A percentile compares a stretch with the other conserved stretches of the same genome.
Evolutionary conservation across 2,888 invertebrate genomes (phyloP).

Genomic region (Synanthedon myopaeformis): DNA sequence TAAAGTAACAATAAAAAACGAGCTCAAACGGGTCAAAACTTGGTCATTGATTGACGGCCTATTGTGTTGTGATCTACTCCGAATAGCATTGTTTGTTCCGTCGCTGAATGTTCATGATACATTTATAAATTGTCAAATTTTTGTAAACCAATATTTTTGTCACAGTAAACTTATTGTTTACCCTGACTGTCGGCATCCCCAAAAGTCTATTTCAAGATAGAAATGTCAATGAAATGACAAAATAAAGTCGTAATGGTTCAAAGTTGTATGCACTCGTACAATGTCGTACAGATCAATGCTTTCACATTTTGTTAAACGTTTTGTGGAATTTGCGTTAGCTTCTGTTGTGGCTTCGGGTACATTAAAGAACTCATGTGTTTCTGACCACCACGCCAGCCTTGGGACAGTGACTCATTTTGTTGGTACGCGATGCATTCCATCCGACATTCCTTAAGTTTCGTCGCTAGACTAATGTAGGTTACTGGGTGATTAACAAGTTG

Average conservation of each 20-base stretch:
- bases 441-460: conserved; percentile 34
- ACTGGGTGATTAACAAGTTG: not conserved
- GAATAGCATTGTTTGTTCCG: too few species aligned
- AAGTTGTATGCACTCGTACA: conserved; percentile 16
- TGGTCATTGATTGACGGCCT: conserved; percentile 24
- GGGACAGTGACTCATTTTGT: conserved; percentile 39
- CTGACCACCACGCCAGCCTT: conserved; percentile 8
- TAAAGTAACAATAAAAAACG: conserved; percentile 6
- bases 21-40: conserved; percentile 14
- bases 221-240: conserved; percentile 12
- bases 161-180: conserved; percentile 11
- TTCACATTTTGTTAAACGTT: not conserved
- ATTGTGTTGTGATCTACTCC: too few species aligned
- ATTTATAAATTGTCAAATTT: too few species aligned
- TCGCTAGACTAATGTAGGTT: not conserved
- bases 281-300: conserved; percentile 16
- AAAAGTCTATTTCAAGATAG: conserved; percentile 5
- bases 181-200: conserved; percentile 10
- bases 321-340: conserved; percentile 8
- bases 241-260: conserved; percentile 19
- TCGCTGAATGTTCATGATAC: too few species aligned
- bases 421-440: conserved; percentile 42
- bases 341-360: conserved; percentile 9
- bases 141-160: too few species aligned
- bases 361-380: conserved; percentile 4